These are phyloP conservation scores for Rhea americana DNA, from an alignment of 2,113 vertebrate species.

Conservation along the genomic window DNA sequence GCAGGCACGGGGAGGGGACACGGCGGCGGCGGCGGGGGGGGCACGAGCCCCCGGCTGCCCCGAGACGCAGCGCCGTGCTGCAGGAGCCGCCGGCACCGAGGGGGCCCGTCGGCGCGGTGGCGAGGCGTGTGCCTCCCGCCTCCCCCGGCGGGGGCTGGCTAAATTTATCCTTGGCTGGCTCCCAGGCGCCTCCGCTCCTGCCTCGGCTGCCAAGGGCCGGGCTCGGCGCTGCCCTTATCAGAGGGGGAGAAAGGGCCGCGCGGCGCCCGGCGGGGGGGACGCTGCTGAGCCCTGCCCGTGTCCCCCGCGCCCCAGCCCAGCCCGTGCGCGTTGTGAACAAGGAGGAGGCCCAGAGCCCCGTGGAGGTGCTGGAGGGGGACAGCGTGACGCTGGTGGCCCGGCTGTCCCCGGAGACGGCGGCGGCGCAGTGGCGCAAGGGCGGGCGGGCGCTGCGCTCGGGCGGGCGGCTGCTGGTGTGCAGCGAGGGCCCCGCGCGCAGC, in stretches of 20 bases:
- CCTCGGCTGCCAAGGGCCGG: constrained; percentile 10
- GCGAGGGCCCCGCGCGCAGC: constrained; percentile 76
- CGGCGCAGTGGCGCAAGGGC: constrained; percentile 81
- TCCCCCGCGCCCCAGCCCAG: neutral
- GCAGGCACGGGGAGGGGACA: neutral
- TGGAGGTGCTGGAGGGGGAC: constrained; percentile 77
- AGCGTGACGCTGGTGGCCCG: constrained; percentile 81
- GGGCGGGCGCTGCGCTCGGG: constrained; percentile 68
- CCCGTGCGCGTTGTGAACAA: constrained; percentile 75
- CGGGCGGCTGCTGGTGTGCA: constrained; percentile 81
- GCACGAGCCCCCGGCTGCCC: neutral
- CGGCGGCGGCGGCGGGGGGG: no score
- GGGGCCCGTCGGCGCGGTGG: neutral
- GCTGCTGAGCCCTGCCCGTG: neutral
- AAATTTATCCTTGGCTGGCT: constrained; percentile 52
- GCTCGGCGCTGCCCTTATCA: neutral
- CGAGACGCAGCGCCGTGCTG: neutral
- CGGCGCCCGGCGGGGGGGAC: neutral
- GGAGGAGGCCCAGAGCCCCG: constrained; percentile 59
- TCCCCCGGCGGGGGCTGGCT: constrained; percentile 11
- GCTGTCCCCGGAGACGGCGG: constrained; percentile 72
- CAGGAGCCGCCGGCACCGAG: neutral
- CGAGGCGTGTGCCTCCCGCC: neutral
- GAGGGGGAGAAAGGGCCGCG: neutral
- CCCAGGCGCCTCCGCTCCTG: constrained; percentile 60